phyloP scores from a whole-genome alignment of 2,113 vertebrate species.

The Alligator mississippiensis region DNA sequence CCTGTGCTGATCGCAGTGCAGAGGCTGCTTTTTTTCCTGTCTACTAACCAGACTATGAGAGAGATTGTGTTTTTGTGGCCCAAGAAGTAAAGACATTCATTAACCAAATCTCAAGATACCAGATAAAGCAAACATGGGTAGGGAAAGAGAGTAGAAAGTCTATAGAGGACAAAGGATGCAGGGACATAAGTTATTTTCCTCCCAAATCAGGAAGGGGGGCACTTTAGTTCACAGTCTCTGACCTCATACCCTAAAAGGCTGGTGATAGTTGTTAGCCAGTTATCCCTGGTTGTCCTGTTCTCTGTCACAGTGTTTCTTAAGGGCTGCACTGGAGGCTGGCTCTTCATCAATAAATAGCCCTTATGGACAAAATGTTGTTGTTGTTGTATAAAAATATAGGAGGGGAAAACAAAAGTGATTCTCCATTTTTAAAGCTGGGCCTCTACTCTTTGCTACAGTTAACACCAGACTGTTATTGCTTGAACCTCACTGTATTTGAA shows the following conservation, averaged over 20 bases:
- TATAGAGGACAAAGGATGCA: not conserved
- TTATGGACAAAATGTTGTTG: not conserved
- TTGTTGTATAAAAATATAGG: constrained; percentile 44
- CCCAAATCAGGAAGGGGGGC: no score
- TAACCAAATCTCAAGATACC: no score
- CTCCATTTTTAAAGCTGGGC: constrained; percentile 42
- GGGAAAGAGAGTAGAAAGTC: not conserved
- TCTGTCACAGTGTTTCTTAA: constrained; percentile 27
- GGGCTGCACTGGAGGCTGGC: not conserved
- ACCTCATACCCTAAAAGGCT: no score
- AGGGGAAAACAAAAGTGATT: constrained; percentile 35
- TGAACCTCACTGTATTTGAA: constrained; percentile 55
- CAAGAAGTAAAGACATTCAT: no score
- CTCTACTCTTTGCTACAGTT: not conserved
- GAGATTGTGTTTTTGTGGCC: not conserved
- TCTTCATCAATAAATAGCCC: constrained; percentile 12
- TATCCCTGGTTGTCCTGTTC: not conserved
- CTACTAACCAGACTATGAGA: not conserved
- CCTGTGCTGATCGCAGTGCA: not conserved
- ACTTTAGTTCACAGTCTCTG: no score
- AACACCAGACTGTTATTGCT: constrained; percentile 49
- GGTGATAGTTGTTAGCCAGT: constrained; percentile 16
- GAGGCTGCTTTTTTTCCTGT: not conserved
- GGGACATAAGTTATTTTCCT: no score
- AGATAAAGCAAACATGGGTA: not conserved